Evolutionary conservation across 2,888 invertebrate genomes (phyloP).

Genomic region (Trilocha varians): DNA sequence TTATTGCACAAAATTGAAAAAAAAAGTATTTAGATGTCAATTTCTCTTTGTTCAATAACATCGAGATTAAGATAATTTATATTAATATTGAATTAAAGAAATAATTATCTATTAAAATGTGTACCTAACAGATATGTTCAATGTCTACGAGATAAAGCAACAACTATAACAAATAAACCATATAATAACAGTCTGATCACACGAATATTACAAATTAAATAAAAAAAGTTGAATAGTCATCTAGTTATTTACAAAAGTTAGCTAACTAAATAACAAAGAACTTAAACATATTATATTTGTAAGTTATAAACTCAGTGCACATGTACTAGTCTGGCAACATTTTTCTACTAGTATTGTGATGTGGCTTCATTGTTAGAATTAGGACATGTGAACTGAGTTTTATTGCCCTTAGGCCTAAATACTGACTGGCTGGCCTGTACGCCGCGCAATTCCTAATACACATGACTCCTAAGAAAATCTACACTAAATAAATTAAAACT

Average conservation of each 20-base stretch:
- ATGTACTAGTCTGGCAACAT: neutral
- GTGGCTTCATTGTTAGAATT: slow-evolving; percentile 1
- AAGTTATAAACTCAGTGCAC: slow-evolving; percentile 23
- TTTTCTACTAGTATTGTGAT: neutral
- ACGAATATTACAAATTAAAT: slow-evolving; percentile 72
- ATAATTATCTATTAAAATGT: slow-evolving; percentile 13
- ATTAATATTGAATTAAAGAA: slow-evolving; percentile 1
- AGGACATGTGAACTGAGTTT: slow-evolving; percentile 2
- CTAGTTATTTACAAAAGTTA: slow-evolving; percentile 72
- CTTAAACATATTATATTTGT: slow-evolving; percentile 62
- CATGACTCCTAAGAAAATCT: slow-evolving; percentile 33
- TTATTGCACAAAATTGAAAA: neutral
- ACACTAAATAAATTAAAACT: slow-evolving; percentile 45
- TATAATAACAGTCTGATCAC: slow-evolving; percentile 71
- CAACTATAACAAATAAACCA: slow-evolving; percentile 72
- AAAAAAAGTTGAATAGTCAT: slow-evolving; percentile 56
- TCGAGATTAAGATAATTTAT: neutral
- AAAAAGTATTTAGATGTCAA: neutral
- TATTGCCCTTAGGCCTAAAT: slow-evolving; percentile 52
- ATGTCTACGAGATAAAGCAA: slow-evolving; percentile 58
- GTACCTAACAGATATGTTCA: slow-evolving; percentile 62
- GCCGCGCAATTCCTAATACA: slow-evolving; percentile 34
- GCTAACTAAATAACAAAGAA: slow-evolving; percentile 73
- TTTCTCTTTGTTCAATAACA: neutral
- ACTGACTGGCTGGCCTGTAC: slow-evolving; percentile 54